Percentiles rank a stretch among this genome's conserved stretches.
Evolutionary conservation across 1,140 invertebrate genomes (phyloP).

Genomic region (Hesperophylax magnus): DNA sequence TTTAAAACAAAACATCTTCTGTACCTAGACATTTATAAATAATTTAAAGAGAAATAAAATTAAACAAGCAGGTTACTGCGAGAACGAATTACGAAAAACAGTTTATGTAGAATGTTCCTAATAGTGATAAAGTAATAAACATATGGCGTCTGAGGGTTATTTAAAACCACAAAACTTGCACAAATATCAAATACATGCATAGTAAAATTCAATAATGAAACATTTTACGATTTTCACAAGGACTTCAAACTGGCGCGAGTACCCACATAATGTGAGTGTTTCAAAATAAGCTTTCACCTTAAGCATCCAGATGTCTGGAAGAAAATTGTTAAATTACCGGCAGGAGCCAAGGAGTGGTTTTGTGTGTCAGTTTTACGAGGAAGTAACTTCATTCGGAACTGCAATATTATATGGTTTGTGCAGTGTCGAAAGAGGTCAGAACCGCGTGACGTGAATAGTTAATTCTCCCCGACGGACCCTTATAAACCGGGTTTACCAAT

Average conservation of each 20-base stretch:
- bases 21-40: no score
- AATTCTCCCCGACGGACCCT: background rate
- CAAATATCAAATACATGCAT: no score
- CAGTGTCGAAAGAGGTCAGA: background rate
- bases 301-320: background rate
- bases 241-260: background rate
- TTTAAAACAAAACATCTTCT: no score
- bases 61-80: no score
- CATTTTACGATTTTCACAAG: no score
- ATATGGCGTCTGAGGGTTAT: no score
- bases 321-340: slow-evolving; percentile 15
- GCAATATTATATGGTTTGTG: background rate
- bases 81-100: no score
- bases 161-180: no score
- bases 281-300: background rate
- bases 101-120: no score
- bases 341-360: background rate
- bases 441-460: background rate
- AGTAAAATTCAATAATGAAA: no score
- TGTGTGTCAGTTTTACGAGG: background rate
- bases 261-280: background rate
- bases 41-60: no score
- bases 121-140: no score
- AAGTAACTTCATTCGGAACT: background rate
- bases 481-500: background rate